Conservation (phyloP, 2,888 invertebrate genomes). For the Argyra leucocephala region DNA sequence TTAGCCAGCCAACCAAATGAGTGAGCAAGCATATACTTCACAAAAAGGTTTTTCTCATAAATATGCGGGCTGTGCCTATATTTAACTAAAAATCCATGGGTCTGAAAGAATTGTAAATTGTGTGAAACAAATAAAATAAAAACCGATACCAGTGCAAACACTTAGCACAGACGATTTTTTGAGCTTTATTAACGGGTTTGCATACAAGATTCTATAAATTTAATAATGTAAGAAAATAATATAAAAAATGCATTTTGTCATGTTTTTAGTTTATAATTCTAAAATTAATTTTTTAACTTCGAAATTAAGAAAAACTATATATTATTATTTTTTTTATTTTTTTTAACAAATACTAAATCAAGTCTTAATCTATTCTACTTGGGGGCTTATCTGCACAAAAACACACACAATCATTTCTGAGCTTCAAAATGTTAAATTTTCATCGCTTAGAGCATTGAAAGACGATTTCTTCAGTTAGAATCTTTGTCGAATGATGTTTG, state of each 20-base stretch:
- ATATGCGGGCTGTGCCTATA: background rate
- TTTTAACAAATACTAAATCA: background rate
- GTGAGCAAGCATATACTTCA: background rate
- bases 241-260: constrained; percentile 3
- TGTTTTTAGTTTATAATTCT: background rate
- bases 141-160: background rate
- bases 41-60: background rate
- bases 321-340: background rate
- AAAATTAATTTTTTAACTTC: background rate
- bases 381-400: background rate
- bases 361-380: background rate
- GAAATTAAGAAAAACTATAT: background rate
- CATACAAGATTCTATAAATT: constrained; percentile 1
- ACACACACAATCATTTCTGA: background rate
- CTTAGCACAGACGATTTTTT: background rate
- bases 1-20: background rate
- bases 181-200: constrained; percentile 4
- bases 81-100: background rate
- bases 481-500: background rate
- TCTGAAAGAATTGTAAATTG: background rate
- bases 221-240: constrained; percentile 2
- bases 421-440: background rate
- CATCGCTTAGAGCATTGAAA: background rate
- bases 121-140: background rate
- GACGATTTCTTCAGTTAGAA: background rate